A percentile compares a stretch with the other conserved stretches of the same genome.
phyloP scores from a whole-genome alignment of 2,113 vertebrate species.

The Myrmecophaga tridactyla region DNA sequence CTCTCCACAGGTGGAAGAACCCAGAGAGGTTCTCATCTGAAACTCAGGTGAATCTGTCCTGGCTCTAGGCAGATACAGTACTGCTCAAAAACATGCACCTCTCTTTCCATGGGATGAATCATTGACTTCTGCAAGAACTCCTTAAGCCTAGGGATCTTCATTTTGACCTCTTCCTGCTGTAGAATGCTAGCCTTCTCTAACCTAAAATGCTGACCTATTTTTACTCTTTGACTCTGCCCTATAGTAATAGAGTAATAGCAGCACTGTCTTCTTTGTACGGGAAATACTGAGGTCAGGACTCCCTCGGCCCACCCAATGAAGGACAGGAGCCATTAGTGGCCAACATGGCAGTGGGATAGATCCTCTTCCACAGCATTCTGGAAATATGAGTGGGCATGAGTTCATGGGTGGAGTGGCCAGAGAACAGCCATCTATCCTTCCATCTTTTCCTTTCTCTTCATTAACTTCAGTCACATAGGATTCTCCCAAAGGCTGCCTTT shows the following conservation, averaged over 20 bases:
- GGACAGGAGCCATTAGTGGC: no score
- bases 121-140: neutral
- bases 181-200: neutral
- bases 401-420: neutral
- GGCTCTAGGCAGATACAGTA: neutral
- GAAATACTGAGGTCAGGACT: neutral
- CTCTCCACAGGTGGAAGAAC: neutral
- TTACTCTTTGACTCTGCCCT: neutral
- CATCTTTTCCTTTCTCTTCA: accelerated
- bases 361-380: neutral
- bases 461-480: neutral
- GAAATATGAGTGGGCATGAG: neutral
- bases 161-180: neutral
- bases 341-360: neutral
- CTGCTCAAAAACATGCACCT: neutral
- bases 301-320: no score
- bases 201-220: neutral
- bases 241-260: no score
- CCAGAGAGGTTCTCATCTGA: neutral
- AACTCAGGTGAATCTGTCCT: neutral
- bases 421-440: neutral
- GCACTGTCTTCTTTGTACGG: neutral
- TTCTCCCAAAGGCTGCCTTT: neutral
- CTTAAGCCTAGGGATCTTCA: neutral
- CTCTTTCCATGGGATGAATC: neutral